Percentiles rank a stretch among this genome's conserved stretches.
phyloP scores from a whole-genome alignment of 2,888 invertebrate species.

The Zootermopsis nevadensis region DNA sequence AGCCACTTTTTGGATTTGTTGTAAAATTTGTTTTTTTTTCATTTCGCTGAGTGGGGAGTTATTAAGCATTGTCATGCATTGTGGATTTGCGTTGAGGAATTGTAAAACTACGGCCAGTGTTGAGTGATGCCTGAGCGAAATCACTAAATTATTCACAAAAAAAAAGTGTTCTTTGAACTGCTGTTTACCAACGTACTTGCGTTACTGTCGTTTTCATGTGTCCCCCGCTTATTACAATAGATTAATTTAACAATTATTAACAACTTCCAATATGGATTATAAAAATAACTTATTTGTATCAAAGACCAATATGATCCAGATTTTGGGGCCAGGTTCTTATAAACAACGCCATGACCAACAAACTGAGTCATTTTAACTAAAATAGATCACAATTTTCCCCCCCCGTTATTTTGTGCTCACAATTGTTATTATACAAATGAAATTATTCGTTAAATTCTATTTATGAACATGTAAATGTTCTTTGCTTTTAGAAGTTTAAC shows the following conservation, averaged over 20 bases:
- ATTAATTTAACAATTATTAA: slow-evolving; percentile 57
- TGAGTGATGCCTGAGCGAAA: too few species aligned
- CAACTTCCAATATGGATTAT: slow-evolving; percentile 71
- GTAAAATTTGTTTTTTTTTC: too few species aligned
- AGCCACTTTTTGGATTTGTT: too few species aligned
- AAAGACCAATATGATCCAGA: slow-evolving; percentile 69
- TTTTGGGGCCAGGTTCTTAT: slow-evolving; percentile 46
- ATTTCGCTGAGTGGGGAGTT: too few species aligned
- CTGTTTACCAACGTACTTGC: too few species aligned
- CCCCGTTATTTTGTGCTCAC: not conserved
- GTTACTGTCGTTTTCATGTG: too few species aligned
- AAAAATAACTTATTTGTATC: slow-evolving; percentile 62
- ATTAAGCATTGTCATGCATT: too few species aligned
- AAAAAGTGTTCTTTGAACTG: too few species aligned
- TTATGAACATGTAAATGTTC: not conserved
- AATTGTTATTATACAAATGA: not conserved
- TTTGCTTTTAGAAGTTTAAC: not conserved
- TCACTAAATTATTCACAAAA: too few species aligned
- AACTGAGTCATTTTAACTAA: slow-evolving; percentile 7
- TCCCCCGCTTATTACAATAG: not conserved
- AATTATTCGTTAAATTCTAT: not conserved
- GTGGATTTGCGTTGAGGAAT: too few species aligned
- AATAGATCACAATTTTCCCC: not conserved
- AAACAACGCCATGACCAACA: not conserved
- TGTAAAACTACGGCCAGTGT: too few species aligned